Percentiles rank a stretch among this genome's conserved stretches.
Conservation (phyloP, 1,140 invertebrate genomes). For the Hylyphantes graminicola region DNA sequence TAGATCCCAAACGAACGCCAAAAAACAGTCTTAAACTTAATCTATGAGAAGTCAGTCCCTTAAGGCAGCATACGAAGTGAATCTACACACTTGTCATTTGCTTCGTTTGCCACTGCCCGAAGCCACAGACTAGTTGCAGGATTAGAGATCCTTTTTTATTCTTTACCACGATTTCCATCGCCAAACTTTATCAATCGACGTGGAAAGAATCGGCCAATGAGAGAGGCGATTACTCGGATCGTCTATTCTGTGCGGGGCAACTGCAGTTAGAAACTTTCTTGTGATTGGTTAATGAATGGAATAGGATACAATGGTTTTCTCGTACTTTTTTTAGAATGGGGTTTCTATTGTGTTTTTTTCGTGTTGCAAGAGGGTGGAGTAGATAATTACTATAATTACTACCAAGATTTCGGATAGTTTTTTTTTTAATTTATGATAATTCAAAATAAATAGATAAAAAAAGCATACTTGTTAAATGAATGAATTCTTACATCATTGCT, state of each 20-base stretch:
- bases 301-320: slow-evolving; percentile 31
- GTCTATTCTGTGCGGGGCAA: slow-evolving; percentile 1
- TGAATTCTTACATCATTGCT: no score
- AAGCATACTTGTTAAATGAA: no score
- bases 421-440: background rate
- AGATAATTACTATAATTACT: no score
- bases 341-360: background rate
- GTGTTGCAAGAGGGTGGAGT: background rate
- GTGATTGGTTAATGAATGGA: slow-evolving; percentile 45
- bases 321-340: background rate
- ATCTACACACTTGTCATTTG: slow-evolving; percentile 44
- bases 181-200: slow-evolving; percentile 51
- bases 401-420: background rate
- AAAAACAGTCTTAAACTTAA: background rate
- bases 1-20: background rate
- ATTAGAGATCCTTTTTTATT: slow-evolving; percentile 5
- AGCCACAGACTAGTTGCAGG: background rate
- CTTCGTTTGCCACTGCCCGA: slow-evolving; percentile 35
- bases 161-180: slow-evolving; percentile 22
- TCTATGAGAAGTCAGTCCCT: background rate
- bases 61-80: background rate
- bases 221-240: slow-evolving; percentile 1
- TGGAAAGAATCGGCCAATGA: slow-evolving; percentile 50
- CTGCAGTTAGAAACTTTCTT: slow-evolving; percentile 48
- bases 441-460: no score